Base-by-base conservation (phyloP, 2,888 invertebrate genomes). In the Lasioglossum oenotherae region DNA sequence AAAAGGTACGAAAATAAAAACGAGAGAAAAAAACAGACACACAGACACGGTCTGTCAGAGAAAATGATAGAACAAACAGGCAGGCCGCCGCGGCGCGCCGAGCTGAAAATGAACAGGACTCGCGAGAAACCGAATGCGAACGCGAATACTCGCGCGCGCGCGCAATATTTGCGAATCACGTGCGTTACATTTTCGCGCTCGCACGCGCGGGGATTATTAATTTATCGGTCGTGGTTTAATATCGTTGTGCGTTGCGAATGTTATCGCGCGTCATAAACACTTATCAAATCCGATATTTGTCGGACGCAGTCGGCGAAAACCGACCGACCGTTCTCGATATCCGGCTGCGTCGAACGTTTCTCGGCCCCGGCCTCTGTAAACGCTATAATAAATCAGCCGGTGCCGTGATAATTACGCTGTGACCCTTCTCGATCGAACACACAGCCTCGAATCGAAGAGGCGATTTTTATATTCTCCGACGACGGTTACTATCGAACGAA, bases 241-340 rank as follows among this genome's bases (percentile, higher is more conserved):
- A 85, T 73, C 53, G 80, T 73, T 35, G 14, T 35, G 14, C 38
- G 27, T 64, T 23, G 67, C 64, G 78, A 78, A 78, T 67, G 80
- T 67, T 85, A 80, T 85, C 85, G 31, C 81, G 80, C 86, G 71
- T 74, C 86, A 78, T 86, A 78, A 85, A 85, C 85, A 86, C 85
- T 85, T 85, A 85, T 85, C 86, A 71, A 80, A 81, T 72, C 64
- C 81, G 81, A 80, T 85, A 78, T 85, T 85, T 80, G 80, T 80
- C 86, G 74, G 78, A 53, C 23, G 64, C 86, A 53, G 80, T 78
- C 77, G 46, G 77, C 46, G 74, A 60, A 57, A 79, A 79, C 67
- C 49, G 60, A 27, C 82, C 74, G 27, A 27, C 8, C 71, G 41
- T 82, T 73, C 73, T 76, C 83, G 76, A 60, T 73, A 67, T 74